Evolutionary conservation across 2,888 invertebrate genomes (phyloP).

Genomic region (Spatulosminthurus flaviceps): DNA sequence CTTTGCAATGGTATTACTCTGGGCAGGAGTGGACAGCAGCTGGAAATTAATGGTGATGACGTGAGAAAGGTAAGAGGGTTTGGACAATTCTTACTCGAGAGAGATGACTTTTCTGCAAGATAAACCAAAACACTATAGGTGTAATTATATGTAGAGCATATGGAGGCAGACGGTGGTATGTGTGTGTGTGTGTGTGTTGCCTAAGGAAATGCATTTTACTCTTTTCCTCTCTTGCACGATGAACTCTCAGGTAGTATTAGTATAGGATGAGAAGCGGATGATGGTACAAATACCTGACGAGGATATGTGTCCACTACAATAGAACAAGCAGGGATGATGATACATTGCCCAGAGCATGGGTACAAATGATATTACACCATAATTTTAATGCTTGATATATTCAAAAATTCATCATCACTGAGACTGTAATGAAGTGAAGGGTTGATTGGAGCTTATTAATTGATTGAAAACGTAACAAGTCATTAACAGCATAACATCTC

Average conservation of each 20-base stretch:
- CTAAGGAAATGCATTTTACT: neutral
- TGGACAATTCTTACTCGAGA: neutral
- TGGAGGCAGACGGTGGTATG: neutral
- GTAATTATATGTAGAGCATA: neutral
- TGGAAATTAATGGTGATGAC: constrained; percentile 12
- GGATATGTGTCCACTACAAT: too few species aligned
- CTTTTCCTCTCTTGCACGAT: neutral
- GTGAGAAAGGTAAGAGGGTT: neutral
- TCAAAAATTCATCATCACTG: neutral
- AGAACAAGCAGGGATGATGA: too few species aligned
- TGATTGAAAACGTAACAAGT: constrained; percentile 41
- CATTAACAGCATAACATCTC: constrained; percentile 44
- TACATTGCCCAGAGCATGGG: too few species aligned
- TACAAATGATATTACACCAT: neutral
- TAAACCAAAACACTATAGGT: neutral
- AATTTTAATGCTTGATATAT: neutral
- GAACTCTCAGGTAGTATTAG: neutral
- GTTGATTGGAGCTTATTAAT: constrained; percentile 44
- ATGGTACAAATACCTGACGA: too few species aligned
- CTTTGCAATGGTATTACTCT: neutral
- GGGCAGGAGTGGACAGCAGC: neutral
- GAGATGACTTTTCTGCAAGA: neutral
- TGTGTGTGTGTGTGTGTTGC: too few species aligned
- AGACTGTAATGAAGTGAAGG: constrained; percentile 10
- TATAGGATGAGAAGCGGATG: too few species aligned